Conservation (phyloP, 2,113 vertebrate genomes). For the Xenus cinereus region DNA sequence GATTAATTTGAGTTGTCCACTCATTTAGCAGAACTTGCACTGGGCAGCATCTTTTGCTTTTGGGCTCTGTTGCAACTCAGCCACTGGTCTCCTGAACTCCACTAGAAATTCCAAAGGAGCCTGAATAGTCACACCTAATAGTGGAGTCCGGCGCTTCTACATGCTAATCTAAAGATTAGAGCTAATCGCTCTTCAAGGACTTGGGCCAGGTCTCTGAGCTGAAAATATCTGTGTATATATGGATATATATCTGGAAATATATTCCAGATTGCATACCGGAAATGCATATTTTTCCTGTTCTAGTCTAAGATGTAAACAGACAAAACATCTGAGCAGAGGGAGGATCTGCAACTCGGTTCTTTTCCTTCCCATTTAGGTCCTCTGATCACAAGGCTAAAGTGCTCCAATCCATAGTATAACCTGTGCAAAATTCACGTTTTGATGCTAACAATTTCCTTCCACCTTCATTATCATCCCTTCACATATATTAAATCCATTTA, state of each 20-base stretch:
- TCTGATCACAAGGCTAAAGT: neutral
- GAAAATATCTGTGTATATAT: neutral
- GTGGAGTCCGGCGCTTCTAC: neutral
- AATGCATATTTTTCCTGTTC: neutral
- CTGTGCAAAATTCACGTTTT: neutral
- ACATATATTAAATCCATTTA: neutral
- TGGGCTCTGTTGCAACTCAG: neutral
- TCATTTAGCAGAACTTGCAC: neutral
- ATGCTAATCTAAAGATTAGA: neutral
- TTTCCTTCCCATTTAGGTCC: neutral
- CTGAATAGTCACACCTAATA: neutral
- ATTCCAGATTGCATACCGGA: neutral
- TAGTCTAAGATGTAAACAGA: neutral
- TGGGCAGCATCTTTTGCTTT: neutral
- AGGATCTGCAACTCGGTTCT: neutral
- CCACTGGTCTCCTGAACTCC: neutral
- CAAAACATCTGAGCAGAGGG: neutral
- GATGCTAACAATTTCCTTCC: neutral
- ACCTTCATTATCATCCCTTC: neutral
- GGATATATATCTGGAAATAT: neutral
- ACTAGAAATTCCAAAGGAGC: neutral
- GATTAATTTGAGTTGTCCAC: neutral
- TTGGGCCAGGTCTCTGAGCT: neutral
- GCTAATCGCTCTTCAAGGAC: neutral
- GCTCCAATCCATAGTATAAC: neutral